Percentiles rank a stretch among this genome's conserved stretches.
phyloP scores from a whole-genome alignment of 2,888 invertebrate genomes.

The Heliconius hortense region DNA sequence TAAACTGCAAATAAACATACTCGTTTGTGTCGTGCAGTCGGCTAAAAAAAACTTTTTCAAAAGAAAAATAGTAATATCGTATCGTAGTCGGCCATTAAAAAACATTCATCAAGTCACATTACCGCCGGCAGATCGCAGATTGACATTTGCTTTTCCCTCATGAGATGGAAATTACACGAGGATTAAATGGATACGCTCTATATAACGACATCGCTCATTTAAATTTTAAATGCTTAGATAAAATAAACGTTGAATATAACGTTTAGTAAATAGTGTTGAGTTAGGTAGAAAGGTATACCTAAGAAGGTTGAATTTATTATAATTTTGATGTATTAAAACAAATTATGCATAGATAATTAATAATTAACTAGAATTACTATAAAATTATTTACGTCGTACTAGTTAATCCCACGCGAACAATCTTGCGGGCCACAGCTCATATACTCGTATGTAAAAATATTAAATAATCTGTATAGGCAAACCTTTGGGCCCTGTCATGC shows the following conservation, averaged over 20 bases:
- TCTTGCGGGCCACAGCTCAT: too few species aligned
- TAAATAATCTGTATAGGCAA: too few species aligned
- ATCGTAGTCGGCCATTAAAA: constrained; percentile 7
- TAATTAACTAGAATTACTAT: too few species aligned
- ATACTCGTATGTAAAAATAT: too few species aligned
- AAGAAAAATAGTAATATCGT: not conserved
- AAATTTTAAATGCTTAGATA: not conserved
- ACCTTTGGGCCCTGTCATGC: too few species aligned
- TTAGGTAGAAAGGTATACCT: not conserved
- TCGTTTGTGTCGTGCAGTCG: too few species aligned
- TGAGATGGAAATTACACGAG: constrained; percentile 23
- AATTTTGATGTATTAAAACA: too few species aligned
- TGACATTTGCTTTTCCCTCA: constrained; percentile 22
- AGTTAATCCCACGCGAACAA: too few species aligned
- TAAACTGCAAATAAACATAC: not conserved
- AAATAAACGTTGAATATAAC: not conserved
- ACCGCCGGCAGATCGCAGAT: constrained; percentile 15
- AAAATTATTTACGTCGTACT: too few species aligned
- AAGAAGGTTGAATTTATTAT: too few species aligned
- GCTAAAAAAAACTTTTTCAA: not conserved
- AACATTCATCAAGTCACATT: constrained; percentile 19
- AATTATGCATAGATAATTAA: too few species aligned
- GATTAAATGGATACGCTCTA: constrained; percentile 16
- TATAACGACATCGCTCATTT: constrained; percentile 5
- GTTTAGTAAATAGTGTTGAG: not conserved